phyloP scores from a whole-genome alignment of 2,888 invertebrate genomes.

The Ophion obscuratus region DNA sequence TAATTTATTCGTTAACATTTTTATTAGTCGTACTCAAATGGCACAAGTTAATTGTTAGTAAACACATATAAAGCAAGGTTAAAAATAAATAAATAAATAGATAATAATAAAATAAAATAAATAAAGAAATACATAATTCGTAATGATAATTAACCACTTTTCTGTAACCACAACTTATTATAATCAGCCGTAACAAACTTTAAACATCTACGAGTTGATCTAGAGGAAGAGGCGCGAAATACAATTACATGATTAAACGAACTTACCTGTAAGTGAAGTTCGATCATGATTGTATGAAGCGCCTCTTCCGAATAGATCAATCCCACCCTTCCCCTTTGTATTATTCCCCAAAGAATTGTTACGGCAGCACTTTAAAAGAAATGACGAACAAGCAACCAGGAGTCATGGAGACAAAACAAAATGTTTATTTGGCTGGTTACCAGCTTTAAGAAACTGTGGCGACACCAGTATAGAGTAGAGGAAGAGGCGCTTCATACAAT shows the following conservation, averaged over 20 bases:
- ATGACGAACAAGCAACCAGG: too few species aligned
- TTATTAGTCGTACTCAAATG: too few species aligned
- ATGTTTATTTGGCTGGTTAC: too few species aligned
- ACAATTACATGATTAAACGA: too few species aligned
- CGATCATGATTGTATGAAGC: constrained; percentile 32
- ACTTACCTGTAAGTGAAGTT: constrained; percentile 15
- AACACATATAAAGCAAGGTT: not conserved
- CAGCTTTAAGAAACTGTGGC: too few species aligned
- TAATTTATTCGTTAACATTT: not conserved
- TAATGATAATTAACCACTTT: not conserved
- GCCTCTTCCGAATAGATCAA: constrained; percentile 34
- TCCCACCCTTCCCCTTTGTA: not conserved
- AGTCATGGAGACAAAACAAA: too few species aligned
- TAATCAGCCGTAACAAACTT: not conserved
- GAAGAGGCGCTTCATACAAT: too few species aligned
- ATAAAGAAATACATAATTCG: not conserved
- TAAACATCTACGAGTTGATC: not conserved
- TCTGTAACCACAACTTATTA: too few species aligned
- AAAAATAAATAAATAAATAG: too few species aligned
- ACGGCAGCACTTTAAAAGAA: constrained; percentile 1
- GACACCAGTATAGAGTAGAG: too few species aligned
- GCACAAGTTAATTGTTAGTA: not conserved
- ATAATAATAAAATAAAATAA: not conserved
- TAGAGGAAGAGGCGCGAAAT: not conserved
- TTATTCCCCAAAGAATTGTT: not conserved